Conservation (phyloP, 2,888 invertebrate genomes). For the Papilio gigon region DNA sequence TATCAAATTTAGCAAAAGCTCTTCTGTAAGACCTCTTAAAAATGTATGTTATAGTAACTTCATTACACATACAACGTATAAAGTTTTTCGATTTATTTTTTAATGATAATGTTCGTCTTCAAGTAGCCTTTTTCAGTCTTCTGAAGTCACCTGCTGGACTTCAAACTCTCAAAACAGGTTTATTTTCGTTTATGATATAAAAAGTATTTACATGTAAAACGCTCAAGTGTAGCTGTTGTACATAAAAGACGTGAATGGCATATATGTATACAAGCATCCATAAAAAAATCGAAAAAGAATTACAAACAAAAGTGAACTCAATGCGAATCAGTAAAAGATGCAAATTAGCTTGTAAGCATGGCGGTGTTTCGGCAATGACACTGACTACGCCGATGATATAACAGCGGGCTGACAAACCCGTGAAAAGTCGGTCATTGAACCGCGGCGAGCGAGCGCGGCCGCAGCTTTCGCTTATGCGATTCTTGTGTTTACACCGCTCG, state of each 20-base stretch:
- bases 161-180: constrained; percentile 7
- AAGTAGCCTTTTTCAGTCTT: constrained; percentile 1
- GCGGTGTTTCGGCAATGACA: constrained; percentile 81
- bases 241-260: constrained; percentile 43
- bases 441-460: constrained; percentile 63
- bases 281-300: constrained; percentile 43
- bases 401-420: constrained; percentile 82
- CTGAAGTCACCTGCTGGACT: background rate
- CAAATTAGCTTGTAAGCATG: constrained; percentile 63
- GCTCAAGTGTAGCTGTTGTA: constrained; percentile 27
- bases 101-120: background rate
- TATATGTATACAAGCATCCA: constrained; percentile 44
- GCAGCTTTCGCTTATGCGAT: constrained; percentile 75
- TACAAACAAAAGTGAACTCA: constrained; percentile 63
- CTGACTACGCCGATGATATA: constrained; percentile 82
- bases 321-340: constrained; percentile 60
- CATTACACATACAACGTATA: background rate
- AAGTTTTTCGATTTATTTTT: background rate
- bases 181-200: constrained; percentile 10
- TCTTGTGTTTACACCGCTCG: constrained; percentile 64
- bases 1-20: background rate
- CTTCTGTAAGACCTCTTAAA: background rate
- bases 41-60: background rate
- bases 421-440: constrained; percentile 83
- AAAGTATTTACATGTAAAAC: constrained; percentile 14